Conservation (phyloP, 2,113 vertebrate genomes). For the Serinus canaria region DNA sequence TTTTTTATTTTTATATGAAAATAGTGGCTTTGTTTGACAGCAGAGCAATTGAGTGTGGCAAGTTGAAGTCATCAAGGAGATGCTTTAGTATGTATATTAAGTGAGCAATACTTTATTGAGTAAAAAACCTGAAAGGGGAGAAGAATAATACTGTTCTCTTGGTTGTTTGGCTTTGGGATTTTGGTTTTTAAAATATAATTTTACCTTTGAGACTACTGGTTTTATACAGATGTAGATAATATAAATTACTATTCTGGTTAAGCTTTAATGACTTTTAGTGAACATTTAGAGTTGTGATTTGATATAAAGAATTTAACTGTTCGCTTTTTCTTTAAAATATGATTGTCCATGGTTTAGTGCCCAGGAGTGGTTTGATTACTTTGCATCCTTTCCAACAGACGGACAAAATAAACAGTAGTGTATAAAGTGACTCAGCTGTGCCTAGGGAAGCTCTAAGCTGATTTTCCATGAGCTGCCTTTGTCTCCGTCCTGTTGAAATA, state of each 20-base stretch:
- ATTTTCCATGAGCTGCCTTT: slow-evolving; percentile 44
- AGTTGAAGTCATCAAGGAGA: background rate
- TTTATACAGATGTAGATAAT: background rate
- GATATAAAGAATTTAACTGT: background rate
- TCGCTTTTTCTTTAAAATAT: slow-evolving; percentile 1
- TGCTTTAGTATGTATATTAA: background rate
- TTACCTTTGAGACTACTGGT: background rate
- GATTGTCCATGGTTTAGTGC: background rate
- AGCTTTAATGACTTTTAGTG: slow-evolving; percentile 11
- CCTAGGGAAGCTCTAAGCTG: slow-evolving; percentile 18
- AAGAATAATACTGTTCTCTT: background rate
- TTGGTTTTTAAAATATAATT: background rate
- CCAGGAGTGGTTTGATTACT: slow-evolving; percentile 41
- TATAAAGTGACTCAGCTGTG: slow-evolving; percentile 23
- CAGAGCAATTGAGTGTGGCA: background rate
- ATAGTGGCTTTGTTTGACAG: background rate
- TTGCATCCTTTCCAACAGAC: slow-evolving; percentile 41
- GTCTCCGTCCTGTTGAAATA: background rate
- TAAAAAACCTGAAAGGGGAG: background rate
- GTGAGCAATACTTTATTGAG: background rate
- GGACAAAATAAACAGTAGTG: slow-evolving; percentile 33
- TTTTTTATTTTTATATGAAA: background rate
- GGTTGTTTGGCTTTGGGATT: background rate
- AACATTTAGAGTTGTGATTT: background rate
- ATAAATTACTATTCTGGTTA: slow-evolving; percentile 20